A percentile compares a stretch with the other conserved stretches of the same genome.
Conservation (phyloP, 2,888 invertebrate species). For the Melinopterus prodromus region DNA sequence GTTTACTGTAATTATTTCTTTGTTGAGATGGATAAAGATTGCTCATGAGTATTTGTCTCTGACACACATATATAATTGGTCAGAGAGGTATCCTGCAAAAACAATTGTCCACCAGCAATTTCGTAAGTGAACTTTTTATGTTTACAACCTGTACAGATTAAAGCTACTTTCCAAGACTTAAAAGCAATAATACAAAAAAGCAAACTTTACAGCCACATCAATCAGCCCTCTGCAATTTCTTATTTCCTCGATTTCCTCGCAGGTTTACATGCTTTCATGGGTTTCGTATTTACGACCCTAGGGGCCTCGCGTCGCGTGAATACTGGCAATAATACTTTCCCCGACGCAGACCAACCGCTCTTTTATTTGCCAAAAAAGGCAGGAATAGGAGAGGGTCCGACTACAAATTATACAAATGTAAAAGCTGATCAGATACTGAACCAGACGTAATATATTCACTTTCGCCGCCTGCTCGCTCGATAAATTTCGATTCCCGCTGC, state of each 20-base stretch:
- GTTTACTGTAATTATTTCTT: too few relatives aligned
- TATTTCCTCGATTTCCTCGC: neutral
- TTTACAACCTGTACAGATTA: neutral
- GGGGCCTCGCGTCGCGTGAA: slow-evolving; percentile 21
- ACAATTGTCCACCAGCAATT: too few relatives aligned
- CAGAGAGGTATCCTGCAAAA: too few relatives aligned
- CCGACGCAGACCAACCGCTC: neutral
- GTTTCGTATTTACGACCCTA: slow-evolving; percentile 4
- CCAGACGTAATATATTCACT: slow-evolving; percentile 22
- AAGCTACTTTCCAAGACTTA: neutral
- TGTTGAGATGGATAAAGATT: too few relatives aligned
- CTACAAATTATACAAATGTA: slow-evolving; percentile 26
- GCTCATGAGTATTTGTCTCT: too few relatives aligned
- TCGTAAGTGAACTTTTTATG: neutral
- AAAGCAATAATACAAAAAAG: neutral
- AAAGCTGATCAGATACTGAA: slow-evolving; percentile 21
- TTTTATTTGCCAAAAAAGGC: slow-evolving; percentile 22
- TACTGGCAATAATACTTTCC: slow-evolving; percentile 18
- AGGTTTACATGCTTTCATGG: slow-evolving; percentile 4
- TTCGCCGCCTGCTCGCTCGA: slow-evolving; percentile 25
- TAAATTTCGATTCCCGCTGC: slow-evolving; percentile 23
- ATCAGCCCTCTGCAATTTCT: neutral
- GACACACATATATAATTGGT: too few relatives aligned
- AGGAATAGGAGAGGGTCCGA: slow-evolving; percentile 9
- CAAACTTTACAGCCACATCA: neutral